Evolutionary conservation across 1,140 invertebrate genomes (phyloP).

Genomic region (Cydia strobilella): DNA sequence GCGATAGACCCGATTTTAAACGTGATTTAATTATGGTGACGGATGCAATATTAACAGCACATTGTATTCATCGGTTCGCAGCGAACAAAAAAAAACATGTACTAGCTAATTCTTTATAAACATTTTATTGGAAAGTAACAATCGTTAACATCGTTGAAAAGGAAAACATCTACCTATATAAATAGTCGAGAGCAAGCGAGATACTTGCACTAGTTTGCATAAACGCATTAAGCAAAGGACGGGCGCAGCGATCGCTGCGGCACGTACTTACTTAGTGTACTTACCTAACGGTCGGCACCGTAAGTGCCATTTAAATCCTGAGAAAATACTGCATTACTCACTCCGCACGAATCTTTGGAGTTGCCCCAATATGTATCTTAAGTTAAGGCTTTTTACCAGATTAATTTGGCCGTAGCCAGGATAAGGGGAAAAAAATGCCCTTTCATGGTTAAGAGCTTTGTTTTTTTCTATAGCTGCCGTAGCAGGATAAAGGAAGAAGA

Average conservation of each 20-base stretch:
- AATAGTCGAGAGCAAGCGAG: slow-evolving; percentile 51
- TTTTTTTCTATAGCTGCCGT: too few species aligned
- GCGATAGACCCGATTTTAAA: too few species aligned
- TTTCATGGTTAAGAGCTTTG: too few species aligned
- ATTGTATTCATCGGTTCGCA: not conserved
- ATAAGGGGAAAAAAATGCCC: too few species aligned
- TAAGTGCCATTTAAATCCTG: slow-evolving; percentile 59
- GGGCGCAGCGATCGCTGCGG: slow-evolving; percentile 49
- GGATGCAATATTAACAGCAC: not conserved
- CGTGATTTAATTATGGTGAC: not conserved
- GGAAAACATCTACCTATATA: slow-evolving; percentile 27
- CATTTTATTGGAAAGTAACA: slow-evolving; percentile 29
- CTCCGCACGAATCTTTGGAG: not conserved
- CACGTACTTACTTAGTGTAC: slow-evolving; percentile 51
- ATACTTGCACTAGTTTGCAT: slow-evolving; percentile 60
- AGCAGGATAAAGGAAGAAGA: too few species aligned
- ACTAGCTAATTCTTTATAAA: not conserved
- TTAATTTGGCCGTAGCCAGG: too few species aligned
- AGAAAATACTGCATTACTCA: slow-evolving; percentile 43
- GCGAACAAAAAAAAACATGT: not conserved
- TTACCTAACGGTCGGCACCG: slow-evolving; percentile 40
- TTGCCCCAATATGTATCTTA: slow-evolving; percentile 35
- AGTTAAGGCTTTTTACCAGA: too few species aligned
- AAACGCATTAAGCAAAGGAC: slow-evolving; percentile 60
- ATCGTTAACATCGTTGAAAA: slow-evolving; percentile 24